Percentiles rank a stretch among this genome's conserved stretches.
Conservation (phyloP, 2,888 invertebrate genomes). For the Unio delphinus region DNA sequence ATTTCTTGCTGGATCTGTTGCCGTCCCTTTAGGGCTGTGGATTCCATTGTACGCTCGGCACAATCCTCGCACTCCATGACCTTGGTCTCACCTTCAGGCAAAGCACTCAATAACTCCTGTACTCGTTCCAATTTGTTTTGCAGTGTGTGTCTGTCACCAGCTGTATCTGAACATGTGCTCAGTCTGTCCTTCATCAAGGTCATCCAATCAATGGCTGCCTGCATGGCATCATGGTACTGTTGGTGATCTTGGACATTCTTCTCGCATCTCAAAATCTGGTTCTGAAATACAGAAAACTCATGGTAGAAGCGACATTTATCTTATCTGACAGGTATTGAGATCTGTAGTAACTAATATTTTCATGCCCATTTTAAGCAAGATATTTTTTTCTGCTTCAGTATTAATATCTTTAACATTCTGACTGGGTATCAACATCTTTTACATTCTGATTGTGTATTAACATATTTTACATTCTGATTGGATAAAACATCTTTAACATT, state of each 20-base stretch:
- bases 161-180: conserved; percentile 84
- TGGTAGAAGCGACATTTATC: too few relatives aligned
- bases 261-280: conserved; percentile 73
- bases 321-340: too few relatives aligned
- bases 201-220: conserved; percentile 89
- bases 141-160: conserved; percentile 81
- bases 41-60: conserved; percentile 73
- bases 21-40: conserved; percentile 76
- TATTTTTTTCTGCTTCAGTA: too few relatives aligned
- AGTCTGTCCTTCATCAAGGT: conserved; percentile 85
- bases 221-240: conserved; percentile 86
- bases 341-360: too few relatives aligned
- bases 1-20: conserved; percentile 63
- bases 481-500: too few relatives aligned
- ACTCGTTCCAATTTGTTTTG: conserved; percentile 70
- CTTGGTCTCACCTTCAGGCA: conserved; percentile 72
- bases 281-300: conserved; percentile 29
- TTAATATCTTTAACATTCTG: too few relatives aligned
- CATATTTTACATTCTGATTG: too few relatives aligned
- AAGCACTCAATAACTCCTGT: conserved; percentile 77
- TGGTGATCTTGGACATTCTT: conserved; percentile 89
- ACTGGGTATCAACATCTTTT: too few relatives aligned
- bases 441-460: too few relatives aligned
- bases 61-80: conserved; percentile 81
- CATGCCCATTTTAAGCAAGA: too few relatives aligned